Evolutionary conservation across 2,888 invertebrate species (phyloP).

Genomic region (Odontocolon sp.): DNA sequence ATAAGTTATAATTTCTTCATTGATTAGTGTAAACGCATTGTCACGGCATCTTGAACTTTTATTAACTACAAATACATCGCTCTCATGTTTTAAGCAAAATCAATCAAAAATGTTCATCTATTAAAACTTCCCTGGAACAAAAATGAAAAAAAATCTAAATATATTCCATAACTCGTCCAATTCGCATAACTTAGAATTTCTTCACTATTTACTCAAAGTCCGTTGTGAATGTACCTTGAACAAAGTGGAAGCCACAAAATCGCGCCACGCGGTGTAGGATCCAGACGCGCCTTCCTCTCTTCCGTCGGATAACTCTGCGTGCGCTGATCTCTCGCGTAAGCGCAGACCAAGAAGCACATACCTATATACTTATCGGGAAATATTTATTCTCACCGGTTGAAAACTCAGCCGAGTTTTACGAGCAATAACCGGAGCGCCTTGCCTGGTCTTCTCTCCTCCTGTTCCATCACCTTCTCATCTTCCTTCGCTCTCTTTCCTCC

Average conservation of each 20-base stretch:
- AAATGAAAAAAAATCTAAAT: too few species aligned
- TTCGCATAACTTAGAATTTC: too few species aligned
- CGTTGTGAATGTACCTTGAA: conserved; percentile 4
- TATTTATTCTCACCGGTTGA: conserved; percentile 54
- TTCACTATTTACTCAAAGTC: too few species aligned
- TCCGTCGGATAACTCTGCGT: background rate
- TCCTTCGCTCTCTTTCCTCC: conserved; percentile 13
- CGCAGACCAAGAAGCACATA: conserved; percentile 17
- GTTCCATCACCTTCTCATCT: background rate
- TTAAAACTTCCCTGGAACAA: too few species aligned
- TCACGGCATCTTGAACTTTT: too few species aligned
- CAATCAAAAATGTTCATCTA: too few species aligned
- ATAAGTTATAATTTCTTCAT: too few species aligned
- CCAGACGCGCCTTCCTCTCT: background rate
- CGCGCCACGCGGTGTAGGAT: background rate
- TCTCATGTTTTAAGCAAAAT: too few species aligned
- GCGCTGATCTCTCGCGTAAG: conserved; percentile 20
- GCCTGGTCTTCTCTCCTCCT: conserved; percentile 42
- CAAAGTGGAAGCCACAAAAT: background rate
- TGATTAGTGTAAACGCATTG: too few species aligned
- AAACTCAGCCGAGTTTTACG: conserved; percentile 65
- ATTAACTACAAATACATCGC: too few species aligned
- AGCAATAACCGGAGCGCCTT: conserved; percentile 68
- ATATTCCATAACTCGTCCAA: too few species aligned
- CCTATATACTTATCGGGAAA: conserved; percentile 43